Evolutionary conservation across 1,140 invertebrate genomes (phyloP).

Genomic region (Zaprionus camerounensis): DNA sequence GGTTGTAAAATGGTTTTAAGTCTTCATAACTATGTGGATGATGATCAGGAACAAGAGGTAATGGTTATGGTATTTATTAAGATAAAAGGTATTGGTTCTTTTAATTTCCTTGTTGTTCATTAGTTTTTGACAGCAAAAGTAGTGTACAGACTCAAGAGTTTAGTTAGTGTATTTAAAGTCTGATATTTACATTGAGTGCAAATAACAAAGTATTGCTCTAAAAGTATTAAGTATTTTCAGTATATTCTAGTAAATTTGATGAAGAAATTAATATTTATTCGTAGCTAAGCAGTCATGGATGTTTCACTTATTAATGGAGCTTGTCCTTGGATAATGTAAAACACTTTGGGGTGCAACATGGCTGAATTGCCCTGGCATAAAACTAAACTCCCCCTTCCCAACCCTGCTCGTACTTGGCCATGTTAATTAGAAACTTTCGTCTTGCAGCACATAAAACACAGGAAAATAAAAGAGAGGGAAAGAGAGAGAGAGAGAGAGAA

Average conservation of each 20-base stretch:
- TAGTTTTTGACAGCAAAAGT: no score
- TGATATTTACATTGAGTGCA: no score
- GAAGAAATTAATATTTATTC: background rate
- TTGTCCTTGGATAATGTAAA: conserved; percentile 3
- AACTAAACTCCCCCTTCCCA: background rate
- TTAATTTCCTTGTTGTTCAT: no score
- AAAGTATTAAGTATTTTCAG: background rate
- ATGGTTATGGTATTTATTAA: background rate
- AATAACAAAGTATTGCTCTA: no score
- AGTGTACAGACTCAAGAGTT: no score
- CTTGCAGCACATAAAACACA: conserved; percentile 5
- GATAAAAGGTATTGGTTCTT: background rate
- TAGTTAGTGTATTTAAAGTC: no score
- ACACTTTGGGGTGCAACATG: background rate
- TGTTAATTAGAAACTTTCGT: conserved; percentile 45
- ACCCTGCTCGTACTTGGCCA: background rate
- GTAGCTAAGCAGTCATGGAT: background rate
- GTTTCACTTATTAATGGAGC: background rate
- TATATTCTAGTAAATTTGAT: background rate
- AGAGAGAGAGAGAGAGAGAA: background rate
- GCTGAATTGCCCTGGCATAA: background rate
- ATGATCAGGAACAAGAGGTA: conserved; percentile 50
- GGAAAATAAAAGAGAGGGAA: background rate
- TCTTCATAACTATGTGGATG: conserved; percentile 65
- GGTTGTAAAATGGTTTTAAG: conserved; percentile 59